A percentile compares a stretch with the other conserved stretches of the same genome.
Conservation (phyloP, 2,113 vertebrate species). For the Trematocara marginatum region DNA sequence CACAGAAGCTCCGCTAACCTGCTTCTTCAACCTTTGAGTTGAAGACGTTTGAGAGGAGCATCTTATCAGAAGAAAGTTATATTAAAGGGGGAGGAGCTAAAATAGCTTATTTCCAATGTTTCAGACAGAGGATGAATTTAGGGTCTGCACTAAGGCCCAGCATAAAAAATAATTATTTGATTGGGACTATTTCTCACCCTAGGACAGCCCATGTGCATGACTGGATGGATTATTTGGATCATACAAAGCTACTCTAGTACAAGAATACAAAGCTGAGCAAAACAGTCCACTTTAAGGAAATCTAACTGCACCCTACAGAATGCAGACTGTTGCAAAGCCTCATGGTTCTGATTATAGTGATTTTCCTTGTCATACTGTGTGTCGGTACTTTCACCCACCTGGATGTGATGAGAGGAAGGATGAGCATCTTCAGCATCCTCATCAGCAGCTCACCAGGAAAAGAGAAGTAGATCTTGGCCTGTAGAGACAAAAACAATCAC, state of each 20-base stretch:
- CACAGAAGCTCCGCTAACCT: no score
- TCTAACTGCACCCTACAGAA: not conserved
- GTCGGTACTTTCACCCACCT: conserved; percentile 58
- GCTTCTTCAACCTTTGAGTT: no score
- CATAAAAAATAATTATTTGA: not conserved
- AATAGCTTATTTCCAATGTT: not conserved
- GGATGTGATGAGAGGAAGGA: conserved; percentile 87
- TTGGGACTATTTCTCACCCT: not conserved
- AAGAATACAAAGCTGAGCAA: not conserved
- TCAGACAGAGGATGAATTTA: not conserved
- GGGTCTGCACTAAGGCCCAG: not conserved
- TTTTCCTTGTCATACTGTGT: not conserved
- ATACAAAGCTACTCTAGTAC: not conserved
- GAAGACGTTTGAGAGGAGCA: no score
- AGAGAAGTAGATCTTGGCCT: conserved; percentile 88
- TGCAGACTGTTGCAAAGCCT: not conserved
- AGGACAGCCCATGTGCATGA: not conserved
- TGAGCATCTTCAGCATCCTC: conserved; percentile 90
- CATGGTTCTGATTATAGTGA: not conserved
- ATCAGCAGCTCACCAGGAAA: conserved; percentile 88
- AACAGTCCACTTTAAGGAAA: not conserved
- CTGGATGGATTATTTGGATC: not conserved
- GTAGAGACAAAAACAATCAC: not conserved
- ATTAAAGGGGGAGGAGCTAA: no score
- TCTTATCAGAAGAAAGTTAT: no score